A percentile compares a stretch with the other conserved stretches of the same genome.
phyloP scores from a whole-genome alignment of 2,113 vertebrate species.

The Fukomys damarensis region DNA sequence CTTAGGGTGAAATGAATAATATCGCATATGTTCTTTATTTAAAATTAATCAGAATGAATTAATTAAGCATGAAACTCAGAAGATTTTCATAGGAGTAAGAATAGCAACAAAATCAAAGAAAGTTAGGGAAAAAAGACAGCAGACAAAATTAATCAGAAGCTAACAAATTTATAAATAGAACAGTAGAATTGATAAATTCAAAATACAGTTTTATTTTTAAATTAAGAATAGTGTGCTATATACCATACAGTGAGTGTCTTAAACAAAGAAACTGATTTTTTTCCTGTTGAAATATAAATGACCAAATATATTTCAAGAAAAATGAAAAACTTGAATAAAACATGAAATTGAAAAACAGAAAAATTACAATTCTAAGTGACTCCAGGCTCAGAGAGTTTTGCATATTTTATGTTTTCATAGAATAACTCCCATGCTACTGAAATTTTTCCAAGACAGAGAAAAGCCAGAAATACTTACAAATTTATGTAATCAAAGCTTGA shows the following conservation, averaged over 20 bases:
- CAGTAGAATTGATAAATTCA: background rate
- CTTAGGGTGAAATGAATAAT: background rate
- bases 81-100: background rate
- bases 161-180: background rate
- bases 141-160: background rate
- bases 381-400: background rate
- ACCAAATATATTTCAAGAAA: background rate
- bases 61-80: background rate
- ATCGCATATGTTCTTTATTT: background rate
- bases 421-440: background rate
- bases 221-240: background rate
- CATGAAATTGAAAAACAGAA: slow-evolving; percentile 30
- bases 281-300: background rate
- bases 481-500: slow-evolving; percentile 16
- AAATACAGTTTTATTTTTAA: background rate
- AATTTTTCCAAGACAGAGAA: slow-evolving; percentile 36
- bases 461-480: slow-evolving; percentile 13
- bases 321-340: slow-evolving; percentile 41
- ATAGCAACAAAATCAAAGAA: background rate
- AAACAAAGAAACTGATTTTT: background rate
- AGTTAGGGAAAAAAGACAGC: background rate
- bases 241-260: background rate
- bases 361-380: background rate
- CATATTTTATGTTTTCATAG: slow-evolving; percentile 23
- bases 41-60: slow-evolving; percentile 1